Base-by-base conservation (phyloP, 2,797 vertebrate species). In the Philypnodon macrostomus region DNA sequence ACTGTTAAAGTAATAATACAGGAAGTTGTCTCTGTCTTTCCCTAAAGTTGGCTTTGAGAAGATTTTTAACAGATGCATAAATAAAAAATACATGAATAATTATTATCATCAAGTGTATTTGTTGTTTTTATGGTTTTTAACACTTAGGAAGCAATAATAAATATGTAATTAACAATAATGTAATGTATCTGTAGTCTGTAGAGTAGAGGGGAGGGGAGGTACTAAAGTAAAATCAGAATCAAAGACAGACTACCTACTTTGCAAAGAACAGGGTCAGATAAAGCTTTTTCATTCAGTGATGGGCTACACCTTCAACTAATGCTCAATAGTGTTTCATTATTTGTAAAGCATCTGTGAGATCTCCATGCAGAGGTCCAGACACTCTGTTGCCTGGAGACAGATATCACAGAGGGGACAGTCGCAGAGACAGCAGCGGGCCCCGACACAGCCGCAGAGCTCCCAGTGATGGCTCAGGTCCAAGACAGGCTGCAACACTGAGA, bases 291-390 rank as follows among this genome's bases (percentile, higher is more conserved):
- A n/a, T n/a, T n/a, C n/a, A n/a, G n/a, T n/a, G n/a, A n/a, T n/a
- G n/a, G n/a, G n/a, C n/a, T n/a, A n/a, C n/a, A n/a, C n/a, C n/a
- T n/a, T n/a, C n/a, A n/a, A n/a, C n/a, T n/a, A n/a, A n/a, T n/a
- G n/a, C n/a, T n/a, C n/a, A n/a, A n/a, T 1, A 2, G 7, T 7
- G 14, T 4, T n/a, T 27, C 0, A 2, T 86, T 73, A 86, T 80
- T 88, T 74, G 77, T 86, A 70, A 63, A 91, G 69, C 85, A 92
- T 87, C 53, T 90, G 87, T 38, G 88, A 90, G 21, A 89, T 67
- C 52, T 92, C 90, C 86, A 91, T 86, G 16, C 81, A 79, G 0
- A 92, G 83, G 58, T 92, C 91, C 73, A 92, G 80, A 46, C 91
- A 91, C 73, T 91, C 90, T 0, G 86, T 73, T 0, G 85, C 73